Evolutionary conservation across 2,888 invertebrate genomes (phyloP).

Genomic region (Thysanoteuthis rhombus): DNA sequence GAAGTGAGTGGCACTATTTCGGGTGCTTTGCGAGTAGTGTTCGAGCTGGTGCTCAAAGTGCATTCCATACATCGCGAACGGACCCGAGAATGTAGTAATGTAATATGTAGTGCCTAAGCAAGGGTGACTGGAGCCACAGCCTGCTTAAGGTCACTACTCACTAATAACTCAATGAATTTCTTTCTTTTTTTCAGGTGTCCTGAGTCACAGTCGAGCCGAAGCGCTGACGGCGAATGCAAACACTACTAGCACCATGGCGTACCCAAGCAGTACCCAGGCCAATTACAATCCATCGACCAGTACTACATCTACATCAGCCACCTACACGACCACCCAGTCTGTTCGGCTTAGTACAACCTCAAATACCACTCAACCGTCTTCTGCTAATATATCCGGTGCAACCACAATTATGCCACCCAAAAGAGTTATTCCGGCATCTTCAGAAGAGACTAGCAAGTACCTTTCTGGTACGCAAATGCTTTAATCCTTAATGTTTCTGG

Average conservation of each 20-base stretch:
- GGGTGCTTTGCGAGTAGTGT: too few species aligned
- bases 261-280: slow-evolving; percentile 21
- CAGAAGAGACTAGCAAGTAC: background rate
- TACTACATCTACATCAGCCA: background rate
- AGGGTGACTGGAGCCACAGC: too few species aligned
- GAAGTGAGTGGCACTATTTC: too few species aligned
- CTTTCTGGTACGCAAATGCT: background rate
- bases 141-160: too few species aligned
- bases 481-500: background rate
- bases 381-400: background rate
- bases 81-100: too few species aligned
- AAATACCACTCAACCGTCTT: background rate
- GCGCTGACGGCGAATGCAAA: background rate
- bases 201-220: background rate
- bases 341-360: background rate
- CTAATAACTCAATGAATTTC: too few species aligned
- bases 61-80: too few species aligned
- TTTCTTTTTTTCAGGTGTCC: background rate
- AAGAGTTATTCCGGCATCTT: background rate
- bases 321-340: background rate
- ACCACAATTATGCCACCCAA: background rate
- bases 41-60: too few species aligned
- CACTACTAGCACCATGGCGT: background rate
- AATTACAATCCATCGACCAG: slow-evolving; percentile 20
- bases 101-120: too few species aligned